Evolutionary conservation across 2,888 invertebrate genomes (phyloP).

Genomic region (Acanthosepion pharaonis): DNA sequence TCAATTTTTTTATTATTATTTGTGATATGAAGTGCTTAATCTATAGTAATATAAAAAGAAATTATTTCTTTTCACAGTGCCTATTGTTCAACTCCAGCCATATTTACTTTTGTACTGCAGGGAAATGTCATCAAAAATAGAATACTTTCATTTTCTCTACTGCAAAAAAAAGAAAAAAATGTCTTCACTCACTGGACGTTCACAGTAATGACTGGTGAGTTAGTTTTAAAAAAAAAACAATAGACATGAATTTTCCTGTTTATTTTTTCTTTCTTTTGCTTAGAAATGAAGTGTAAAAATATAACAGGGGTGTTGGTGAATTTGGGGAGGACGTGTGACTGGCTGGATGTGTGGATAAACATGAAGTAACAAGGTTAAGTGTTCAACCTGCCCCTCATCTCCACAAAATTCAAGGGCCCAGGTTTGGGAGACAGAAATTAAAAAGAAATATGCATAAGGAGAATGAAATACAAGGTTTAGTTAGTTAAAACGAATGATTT

Average conservation of each 20-base stretch:
- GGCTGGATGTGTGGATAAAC: constrained; percentile 6
- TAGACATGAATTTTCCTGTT: too few species aligned
- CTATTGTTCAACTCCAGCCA: too few species aligned
- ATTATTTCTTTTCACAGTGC: too few species aligned
- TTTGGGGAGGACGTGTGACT: constrained; percentile 23
- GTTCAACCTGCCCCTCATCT: background rate
- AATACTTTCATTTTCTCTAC: background rate
- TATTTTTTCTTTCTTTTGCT: background rate
- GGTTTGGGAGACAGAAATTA: background rate
- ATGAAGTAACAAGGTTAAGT: background rate
- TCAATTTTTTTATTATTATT: too few species aligned
- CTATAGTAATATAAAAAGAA: too few species aligned
- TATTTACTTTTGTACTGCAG: background rate
- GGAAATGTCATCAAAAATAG: background rate
- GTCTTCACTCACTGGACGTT: background rate
- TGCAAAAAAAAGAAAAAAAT: background rate
- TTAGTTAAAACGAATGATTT: background rate
- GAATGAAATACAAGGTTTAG: background rate
- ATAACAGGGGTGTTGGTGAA: background rate
- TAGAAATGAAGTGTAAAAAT: background rate
- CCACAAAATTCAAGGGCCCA: background rate
- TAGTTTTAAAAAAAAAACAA: too few species aligned
- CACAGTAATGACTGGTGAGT: background rate
- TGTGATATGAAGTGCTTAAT: too few species aligned
- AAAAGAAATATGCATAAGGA: background rate